Conservation (phyloP, 2,113 vertebrate genomes). For the Hippocampus mohnikei region DNA sequence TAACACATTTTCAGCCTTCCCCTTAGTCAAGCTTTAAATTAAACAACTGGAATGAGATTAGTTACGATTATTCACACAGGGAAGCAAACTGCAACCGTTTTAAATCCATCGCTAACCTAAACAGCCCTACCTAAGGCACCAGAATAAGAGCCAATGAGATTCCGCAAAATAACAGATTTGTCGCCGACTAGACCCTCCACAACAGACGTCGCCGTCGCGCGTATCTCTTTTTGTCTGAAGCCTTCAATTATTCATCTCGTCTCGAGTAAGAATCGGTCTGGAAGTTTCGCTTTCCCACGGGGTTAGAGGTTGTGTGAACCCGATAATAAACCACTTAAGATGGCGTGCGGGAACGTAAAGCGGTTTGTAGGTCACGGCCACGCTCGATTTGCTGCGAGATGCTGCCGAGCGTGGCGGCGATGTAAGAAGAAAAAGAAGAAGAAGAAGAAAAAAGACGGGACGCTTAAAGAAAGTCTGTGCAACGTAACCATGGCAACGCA, state of each 20-base stretch:
- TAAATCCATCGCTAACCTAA: no score
- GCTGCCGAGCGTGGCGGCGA: constrained; percentile 43
- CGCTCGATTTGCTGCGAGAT: constrained; percentile 26
- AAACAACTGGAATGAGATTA: no score
- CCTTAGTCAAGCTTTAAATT: no score
- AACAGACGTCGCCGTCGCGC: background rate
- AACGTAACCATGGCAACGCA: constrained; percentile 6
- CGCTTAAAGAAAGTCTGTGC: constrained; percentile 27
- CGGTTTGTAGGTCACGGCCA: constrained; percentile 31
- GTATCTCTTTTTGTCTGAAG: constrained; percentile 27
- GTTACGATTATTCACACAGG: no score
- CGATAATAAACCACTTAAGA: constrained; percentile 33
- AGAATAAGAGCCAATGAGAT: no score
- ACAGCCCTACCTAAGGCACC: background rate
- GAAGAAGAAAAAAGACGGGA: background rate
- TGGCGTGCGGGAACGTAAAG: constrained; percentile 12
- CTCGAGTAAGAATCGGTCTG: constrained; percentile 33
- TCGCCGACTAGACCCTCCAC: constrained; percentile 28
- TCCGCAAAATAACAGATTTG: background rate
- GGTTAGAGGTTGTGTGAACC: constrained; percentile 23
- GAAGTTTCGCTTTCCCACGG: constrained; percentile 35
- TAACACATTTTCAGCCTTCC: no score
- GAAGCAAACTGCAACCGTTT: background rate
- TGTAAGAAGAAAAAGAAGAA: constrained; percentile 34
- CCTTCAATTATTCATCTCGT: constrained; percentile 50